phyloP scores from a whole-genome alignment of 2,797 vertebrate species.

The Silurus aristotelis region DNA sequence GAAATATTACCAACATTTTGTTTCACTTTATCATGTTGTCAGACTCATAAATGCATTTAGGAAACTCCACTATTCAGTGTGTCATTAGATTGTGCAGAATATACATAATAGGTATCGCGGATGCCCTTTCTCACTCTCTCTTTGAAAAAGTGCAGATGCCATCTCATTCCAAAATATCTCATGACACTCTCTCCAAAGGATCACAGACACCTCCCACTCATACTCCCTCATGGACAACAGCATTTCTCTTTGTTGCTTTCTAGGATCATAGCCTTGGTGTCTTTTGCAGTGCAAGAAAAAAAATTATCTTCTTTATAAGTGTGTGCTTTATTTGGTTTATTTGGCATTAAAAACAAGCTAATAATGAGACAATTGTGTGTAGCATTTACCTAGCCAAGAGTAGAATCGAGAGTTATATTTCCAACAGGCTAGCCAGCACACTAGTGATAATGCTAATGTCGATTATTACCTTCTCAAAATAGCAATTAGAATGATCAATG shows the following conservation, averaged over 20 bases:
- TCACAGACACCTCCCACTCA: neutral
- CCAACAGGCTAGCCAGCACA: neutral
- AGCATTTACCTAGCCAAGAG: neutral
- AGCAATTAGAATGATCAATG: neutral
- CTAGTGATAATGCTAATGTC: neutral
- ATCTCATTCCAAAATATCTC: neutral
- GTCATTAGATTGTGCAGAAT: neutral
- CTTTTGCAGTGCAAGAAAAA: neutral
- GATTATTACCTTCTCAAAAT: neutral
- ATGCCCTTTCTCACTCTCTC: neutral
- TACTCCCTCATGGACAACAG: neutral
- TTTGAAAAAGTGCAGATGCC: neutral
- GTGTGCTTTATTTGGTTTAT: neutral
- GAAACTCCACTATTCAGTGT: neutral
- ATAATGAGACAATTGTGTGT: neutral
- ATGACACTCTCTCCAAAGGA: neutral
- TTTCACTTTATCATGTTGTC: neutral
- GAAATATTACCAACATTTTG: neutral
- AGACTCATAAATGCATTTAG: neutral
- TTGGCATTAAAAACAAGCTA: neutral
- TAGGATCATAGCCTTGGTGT: neutral
- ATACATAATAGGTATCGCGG: neutral
- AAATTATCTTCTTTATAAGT: neutral
- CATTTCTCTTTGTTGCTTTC: neutral
- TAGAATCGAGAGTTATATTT: neutral